phyloP scores from a whole-genome alignment of 2,113 vertebrate genomes.

The Marmota monax region DNA sequence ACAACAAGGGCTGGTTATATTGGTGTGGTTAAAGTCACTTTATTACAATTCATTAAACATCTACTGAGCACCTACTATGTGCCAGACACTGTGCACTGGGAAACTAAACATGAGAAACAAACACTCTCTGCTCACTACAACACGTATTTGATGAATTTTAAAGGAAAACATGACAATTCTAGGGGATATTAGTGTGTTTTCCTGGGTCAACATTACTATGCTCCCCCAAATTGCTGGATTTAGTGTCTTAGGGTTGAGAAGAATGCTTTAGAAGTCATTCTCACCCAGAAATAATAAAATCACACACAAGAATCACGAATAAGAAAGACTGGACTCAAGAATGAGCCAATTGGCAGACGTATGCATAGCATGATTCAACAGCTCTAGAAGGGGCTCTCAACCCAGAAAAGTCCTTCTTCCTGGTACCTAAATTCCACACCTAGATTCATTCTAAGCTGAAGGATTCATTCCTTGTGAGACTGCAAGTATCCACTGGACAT shows the following conservation, averaged over 20 bases:
- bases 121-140: not conserved
- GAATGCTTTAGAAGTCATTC: not conserved
- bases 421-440: not conserved
- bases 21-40: not conserved
- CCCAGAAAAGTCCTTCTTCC: not conserved
- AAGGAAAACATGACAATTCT: not conserved
- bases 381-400: not conserved
- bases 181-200: not conserved
- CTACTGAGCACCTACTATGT: not conserved
- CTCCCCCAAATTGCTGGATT: not conserved
- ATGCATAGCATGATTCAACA: not conserved
- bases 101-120: not conserved
- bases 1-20: not conserved
- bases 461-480: not conserved
- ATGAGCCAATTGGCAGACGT: not conserved
- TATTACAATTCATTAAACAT: not conserved
- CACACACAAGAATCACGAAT: not conserved
- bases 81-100: no score
- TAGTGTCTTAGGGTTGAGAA: not conserved
- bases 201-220: not conserved
- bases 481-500: not conserved
- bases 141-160: not conserved
- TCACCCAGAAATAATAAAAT: not conserved
- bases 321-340: not conserved
- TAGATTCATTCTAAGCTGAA: not conserved